Base-by-base conservation (phyloP, 64 coral and sea anemone species). In the Actinia tenebrosa region DNA sequence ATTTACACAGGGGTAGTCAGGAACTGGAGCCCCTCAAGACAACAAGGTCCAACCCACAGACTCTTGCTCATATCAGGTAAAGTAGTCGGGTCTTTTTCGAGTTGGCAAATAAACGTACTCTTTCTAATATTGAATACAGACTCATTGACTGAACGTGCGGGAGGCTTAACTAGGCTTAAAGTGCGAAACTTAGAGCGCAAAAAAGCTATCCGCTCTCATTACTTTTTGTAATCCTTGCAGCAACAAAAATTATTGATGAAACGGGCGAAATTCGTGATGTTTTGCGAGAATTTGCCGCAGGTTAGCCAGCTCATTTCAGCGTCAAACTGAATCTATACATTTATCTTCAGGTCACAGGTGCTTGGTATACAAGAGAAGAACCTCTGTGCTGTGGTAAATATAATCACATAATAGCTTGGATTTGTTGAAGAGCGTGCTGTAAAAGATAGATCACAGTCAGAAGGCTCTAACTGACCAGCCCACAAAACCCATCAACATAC, bases 331-430 rank as follows among this genome's bases (percentile, higher is more conserved):
- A n/a, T 66, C 56, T 22, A 14, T 64, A 17, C 0, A 17, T 18
- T 22, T 20, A 66, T 75, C 42, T 80, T 30, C 71, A 95, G 93
- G 86, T 89, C 77, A 17, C 89, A 92, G 61, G 89, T 95, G 18
- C 89, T 95, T 77, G 90, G 90, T 44, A 55, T 83, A 72, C 88
- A 78, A 86, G 77, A 86, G 86, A 89, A 95, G 86, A 86, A 86
- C 22, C 75, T 81, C 3, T 19, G 10, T 64, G 61, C 27, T 22
- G 89, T 89, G 93, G 93, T 95, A 91, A 86, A 16, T 83, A 52
- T 18, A 17, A 59, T 87, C 18, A 71, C 13, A 8, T 18, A 44
- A 37, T 37, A 37, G 30, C 30, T 50, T 50, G 3, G 47, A 50
- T 50, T 50, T 4, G 47, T 50, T 50, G 7, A 50, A 50, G 47